Evolutionary conservation across 2,113 vertebrate genomes (phyloP).

Genomic region (Pipra filicauda): DNA sequence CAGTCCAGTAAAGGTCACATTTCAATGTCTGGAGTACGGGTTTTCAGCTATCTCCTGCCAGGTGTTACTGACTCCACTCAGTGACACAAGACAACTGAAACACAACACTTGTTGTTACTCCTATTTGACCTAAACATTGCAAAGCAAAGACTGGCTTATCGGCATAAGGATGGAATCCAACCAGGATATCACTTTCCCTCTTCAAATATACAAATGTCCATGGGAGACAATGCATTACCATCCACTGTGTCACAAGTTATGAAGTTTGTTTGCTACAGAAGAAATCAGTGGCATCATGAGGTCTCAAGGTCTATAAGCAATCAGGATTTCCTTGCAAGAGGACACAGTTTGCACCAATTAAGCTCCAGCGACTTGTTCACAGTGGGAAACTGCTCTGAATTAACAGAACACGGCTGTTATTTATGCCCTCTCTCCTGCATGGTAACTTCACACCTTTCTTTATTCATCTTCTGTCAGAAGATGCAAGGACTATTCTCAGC

Average conservation of each 20-base stretch:
- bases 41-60: background rate
- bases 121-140: background rate
- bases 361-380: background rate
- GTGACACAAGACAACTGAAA: background rate
- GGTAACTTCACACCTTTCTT: background rate
- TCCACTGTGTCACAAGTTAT: background rate
- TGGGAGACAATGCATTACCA: background rate
- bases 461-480: background rate
- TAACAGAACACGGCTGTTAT: background rate
- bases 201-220: background rate
- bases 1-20: background rate
- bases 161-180: background rate
- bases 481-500: background rate
- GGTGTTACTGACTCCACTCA: background rate
- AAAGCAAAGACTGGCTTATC: background rate
- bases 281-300: background rate
- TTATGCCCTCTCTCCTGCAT: background rate
- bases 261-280: background rate
- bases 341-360: background rate
- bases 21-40: background rate
- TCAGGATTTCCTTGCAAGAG: background rate
- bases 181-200: background rate
- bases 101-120: background rate
- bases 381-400: background rate
- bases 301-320: background rate